Base-by-base conservation (phyloP, 2,888 invertebrate genomes). In the Drosophila neotestacea region DNA sequence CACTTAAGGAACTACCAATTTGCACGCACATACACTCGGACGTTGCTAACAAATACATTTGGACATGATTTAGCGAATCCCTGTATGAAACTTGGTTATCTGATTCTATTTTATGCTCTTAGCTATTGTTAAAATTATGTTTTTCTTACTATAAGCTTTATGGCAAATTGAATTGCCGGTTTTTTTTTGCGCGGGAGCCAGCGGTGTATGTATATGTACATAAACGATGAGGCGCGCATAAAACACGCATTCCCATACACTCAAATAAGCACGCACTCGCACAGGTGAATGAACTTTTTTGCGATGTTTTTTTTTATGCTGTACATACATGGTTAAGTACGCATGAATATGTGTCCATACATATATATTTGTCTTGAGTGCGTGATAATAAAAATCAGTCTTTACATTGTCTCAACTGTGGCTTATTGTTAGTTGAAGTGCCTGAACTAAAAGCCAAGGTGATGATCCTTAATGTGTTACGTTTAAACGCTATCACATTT, bases 271-370 rank as follows among this genome's bases (percentile, higher is more conserved):
- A 73, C 85, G 73, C 85, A 80, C 86, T 83, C 86, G 77, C 71
- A 83, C 87, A 85, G 85, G 85, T 88, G 89, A 85, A 85, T 87
- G 85, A 85, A 88, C 85, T 77, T 84, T 88, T 85, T 88, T 88
- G 87, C 85, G 79, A 79, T 86, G 89, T 85, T 88, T 85, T 86
- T 69, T 79, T 79, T 56, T 64, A 22, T 44, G 34, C 47, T 58
- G 13, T 36, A 44, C 51, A 55, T 48, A 39, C 30, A 48, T 16
- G 28, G 30, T 27, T 27, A 50, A 32, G 32, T 39, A 47, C 41
- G 48, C 41, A 32, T 50, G 28, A 51, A 42, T 42, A 34, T 52
- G 36, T 39, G 44, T 51, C 41, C 44, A 59, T 70, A 27, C 55
- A 55, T 42, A 51, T 41, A 65, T 70, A 81, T 86, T 72, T 86